phyloP scores from a whole-genome alignment of 1,140 invertebrate genomes.

The Drosophila sturtevanti region DNA sequence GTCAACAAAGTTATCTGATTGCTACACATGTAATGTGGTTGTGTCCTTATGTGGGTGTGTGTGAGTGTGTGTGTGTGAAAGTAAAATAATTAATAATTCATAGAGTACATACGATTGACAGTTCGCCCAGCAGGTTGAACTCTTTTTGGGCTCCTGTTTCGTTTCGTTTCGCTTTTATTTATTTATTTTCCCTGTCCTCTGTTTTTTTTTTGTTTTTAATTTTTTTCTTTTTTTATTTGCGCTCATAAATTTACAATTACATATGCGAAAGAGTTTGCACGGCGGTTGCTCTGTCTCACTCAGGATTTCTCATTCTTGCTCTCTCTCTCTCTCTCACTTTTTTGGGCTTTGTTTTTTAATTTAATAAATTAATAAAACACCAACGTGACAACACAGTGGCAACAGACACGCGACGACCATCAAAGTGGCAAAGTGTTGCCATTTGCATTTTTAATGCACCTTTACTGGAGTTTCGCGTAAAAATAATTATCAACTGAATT shows the following conservation, averaged over 20 bases:
- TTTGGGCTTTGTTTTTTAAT: conserved; percentile 63
- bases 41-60: conserved; percentile 13
- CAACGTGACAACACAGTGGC: conserved; percentile 73
- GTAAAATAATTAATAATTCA: conserved; percentile 80
- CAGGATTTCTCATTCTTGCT: conserved; percentile 21
- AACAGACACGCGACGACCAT: conserved; percentile 47
- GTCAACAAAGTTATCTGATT: neutral
- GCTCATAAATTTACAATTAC: conserved; percentile 80
- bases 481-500: conserved; percentile 82
- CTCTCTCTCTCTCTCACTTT: conserved; percentile 11
- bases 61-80: conserved; percentile 54
- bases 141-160: conserved; percentile 35
- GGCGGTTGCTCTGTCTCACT: conserved; percentile 18
- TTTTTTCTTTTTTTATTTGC: conserved; percentile 24
- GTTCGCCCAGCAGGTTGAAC: conserved; percentile 62
- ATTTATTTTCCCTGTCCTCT: conserved; percentile 28
- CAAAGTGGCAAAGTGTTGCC: conserved; percentile 81
- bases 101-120: conserved; percentile 70
- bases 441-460: conserved; percentile 80
- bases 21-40: neutral
- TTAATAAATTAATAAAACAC: conserved; percentile 81
- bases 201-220: neutral
- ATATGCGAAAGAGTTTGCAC: conserved; percentile 45
- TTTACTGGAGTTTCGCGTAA: conserved; percentile 69
- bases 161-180: conserved; percentile 20